Evolutionary conservation across 2,113 vertebrate genomes (phyloP).

Genomic region (Tretioscincus oriximinensis): DNA sequence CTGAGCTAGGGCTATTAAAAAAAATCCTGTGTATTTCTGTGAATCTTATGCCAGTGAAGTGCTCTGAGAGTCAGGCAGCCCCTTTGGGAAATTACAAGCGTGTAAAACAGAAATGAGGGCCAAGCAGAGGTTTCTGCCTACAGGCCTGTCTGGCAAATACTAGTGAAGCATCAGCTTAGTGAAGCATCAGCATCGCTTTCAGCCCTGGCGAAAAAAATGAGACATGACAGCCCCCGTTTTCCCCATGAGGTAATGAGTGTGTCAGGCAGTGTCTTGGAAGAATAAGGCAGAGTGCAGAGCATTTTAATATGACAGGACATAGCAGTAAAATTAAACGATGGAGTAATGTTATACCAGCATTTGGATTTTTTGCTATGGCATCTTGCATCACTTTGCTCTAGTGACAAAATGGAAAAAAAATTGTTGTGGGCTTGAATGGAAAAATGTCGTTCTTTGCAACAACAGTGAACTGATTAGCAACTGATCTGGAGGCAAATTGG

Average conservation of each 20-base stretch:
- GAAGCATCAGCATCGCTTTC: slow-evolving; percentile 31
- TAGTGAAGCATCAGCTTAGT: slow-evolving; percentile 29
- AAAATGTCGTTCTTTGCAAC: too few relatives aligned
- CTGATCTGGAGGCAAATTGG: background rate
- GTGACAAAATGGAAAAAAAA: background rate
- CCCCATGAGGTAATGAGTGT: accelerated
- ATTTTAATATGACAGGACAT: slow-evolving; percentile 25
- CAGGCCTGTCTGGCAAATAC: slow-evolving; percentile 11
- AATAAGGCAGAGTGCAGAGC: slow-evolving; percentile 14
- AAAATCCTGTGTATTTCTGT: background rate
- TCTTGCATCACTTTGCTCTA: background rate
- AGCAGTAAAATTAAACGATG: slow-evolving; percentile 13
- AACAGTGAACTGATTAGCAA: background rate
- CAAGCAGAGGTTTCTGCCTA: background rate
- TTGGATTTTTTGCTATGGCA: slow-evolving; percentile 32
- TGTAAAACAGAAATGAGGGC: slow-evolving; percentile 19
- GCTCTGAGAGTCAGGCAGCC: slow-evolving; percentile 1
- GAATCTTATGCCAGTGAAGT: background rate
- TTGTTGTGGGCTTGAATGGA: background rate
- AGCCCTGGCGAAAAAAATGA: slow-evolving; percentile 25
- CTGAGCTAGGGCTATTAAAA: background rate
- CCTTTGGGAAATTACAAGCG: slow-evolving; percentile 45
- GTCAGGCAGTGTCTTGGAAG: background rate
- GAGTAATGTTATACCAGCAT: slow-evolving; percentile 24
- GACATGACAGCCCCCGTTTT: slow-evolving; percentile 31